Conservation (phyloP, 1,140 invertebrate species). For the Nasonia longicornis region DNA sequence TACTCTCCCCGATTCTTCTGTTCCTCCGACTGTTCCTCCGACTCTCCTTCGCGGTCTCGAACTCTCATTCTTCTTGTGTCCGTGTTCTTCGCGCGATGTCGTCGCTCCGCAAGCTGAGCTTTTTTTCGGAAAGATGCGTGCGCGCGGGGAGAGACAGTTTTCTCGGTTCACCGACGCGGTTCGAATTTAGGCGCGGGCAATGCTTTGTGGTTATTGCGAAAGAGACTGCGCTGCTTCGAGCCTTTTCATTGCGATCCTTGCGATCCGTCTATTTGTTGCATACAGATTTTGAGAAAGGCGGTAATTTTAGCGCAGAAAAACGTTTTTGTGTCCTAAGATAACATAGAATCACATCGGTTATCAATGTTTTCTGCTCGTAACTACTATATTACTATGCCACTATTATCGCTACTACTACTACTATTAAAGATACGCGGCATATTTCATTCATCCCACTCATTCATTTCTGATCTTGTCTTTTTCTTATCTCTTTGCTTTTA, state of each 20-base stretch:
- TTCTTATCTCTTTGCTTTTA: background rate
- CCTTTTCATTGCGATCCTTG: no score
- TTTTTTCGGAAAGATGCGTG: background rate
- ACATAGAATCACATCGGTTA: no score
- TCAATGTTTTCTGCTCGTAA: no score
- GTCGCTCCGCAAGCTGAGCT: background rate
- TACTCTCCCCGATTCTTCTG: constrained; percentile 28
- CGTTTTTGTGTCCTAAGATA: no score
- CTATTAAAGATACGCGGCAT: no score
- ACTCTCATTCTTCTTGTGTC: background rate
- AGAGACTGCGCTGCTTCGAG: background rate
- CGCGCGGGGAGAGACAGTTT: background rate
- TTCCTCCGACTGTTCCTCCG: background rate
- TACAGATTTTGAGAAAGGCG: no score
- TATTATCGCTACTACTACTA: no score
- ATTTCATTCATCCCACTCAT: constrained; percentile 16
- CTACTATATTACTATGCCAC: no score
- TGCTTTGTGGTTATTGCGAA: background rate
- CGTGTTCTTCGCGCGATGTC: constrained; percentile 23
- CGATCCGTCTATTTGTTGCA: no score
- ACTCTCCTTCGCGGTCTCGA: background rate
- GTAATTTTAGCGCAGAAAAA: no score
- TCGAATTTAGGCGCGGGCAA: background rate
- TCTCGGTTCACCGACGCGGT: background rate
- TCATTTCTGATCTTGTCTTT: background rate